phyloP scores from a whole-genome alignment of 1,140 invertebrate species.

The Lepidurus couesii region DNA sequence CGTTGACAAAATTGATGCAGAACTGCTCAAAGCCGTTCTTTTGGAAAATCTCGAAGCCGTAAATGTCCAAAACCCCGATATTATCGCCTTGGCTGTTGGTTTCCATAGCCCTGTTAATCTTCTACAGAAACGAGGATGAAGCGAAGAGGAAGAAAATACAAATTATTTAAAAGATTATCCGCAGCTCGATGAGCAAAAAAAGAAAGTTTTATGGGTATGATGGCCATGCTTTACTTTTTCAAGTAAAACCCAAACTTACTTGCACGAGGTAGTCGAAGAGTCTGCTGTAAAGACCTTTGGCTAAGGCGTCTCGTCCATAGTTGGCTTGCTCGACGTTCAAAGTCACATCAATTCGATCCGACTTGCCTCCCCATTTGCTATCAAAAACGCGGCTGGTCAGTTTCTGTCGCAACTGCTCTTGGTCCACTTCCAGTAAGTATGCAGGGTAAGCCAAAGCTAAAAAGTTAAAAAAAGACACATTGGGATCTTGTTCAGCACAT shows the following conservation, averaged over 20 bases:
- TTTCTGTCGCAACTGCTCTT: slow-evolving; percentile 55
- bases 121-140: slow-evolving; percentile 45
- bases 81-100: slow-evolving; percentile 49
- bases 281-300: slow-evolving; percentile 62
- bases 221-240: slow-evolving; percentile 8
- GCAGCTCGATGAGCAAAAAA: background rate
- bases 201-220: background rate
- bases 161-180: background rate
- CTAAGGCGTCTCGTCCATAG: slow-evolving; percentile 60
- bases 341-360: slow-evolving; percentile 62
- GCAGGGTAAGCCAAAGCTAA: slow-evolving; percentile 61
- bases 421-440: slow-evolving; percentile 57
- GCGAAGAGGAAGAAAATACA: slow-evolving; percentile 23
- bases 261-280: slow-evolving; percentile 66
- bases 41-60: slow-evolving; percentile 62
- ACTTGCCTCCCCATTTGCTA: slow-evolving; percentile 66
- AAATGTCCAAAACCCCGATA: slow-evolving; percentile 61
- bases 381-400: slow-evolving; percentile 62
- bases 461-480: slow-evolving; percentile 37
- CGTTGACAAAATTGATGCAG: slow-evolving; percentile 92
- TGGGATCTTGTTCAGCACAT: too few species aligned
- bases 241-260: slow-evolving; percentile 44
- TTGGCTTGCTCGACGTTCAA: slow-evolving; percentile 61
- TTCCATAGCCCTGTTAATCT: slow-evolving; percentile 59
- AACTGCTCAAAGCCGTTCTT: slow-evolving; percentile 73